Evolutionary conservation across 2,888 invertebrate species (phyloP), one percentile per base, ranked within the genome.

Genomic region (Limnephilus marmoratus): DNA sequence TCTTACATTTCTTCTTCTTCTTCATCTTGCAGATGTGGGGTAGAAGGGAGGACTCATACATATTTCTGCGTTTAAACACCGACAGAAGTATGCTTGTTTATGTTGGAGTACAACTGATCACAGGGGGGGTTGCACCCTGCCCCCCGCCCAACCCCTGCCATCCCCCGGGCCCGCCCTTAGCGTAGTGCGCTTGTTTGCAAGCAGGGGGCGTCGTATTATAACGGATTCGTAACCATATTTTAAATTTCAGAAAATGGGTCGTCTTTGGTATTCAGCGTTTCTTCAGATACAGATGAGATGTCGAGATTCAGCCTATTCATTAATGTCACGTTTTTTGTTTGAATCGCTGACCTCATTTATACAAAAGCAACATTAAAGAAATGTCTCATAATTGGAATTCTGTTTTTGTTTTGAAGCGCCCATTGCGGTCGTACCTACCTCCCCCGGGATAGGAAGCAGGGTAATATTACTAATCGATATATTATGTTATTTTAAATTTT

Each of bases 11-110:
- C 89, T 92, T 89, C 92, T 89, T 91, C 87, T 90, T 92, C 92
- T 92, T 92, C 92, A 68, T 87, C 90, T 90, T 90, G 90, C 90
- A 90, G 81, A 90, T 90, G 68, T 87, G 87, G 87, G 68, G 93
- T 92, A 92, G 94, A 90, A 82, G 91, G 93, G 92, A 94, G 93
- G 92, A 91, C 90, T 92, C 93, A 93, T 93, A 93, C 93, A 93
- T 93, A 93, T 93, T 93, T 93, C 93, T 92, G 93, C 92, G 93
- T 93, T 93, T 93, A 93, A 93, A 92, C 92, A 92, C 93, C 92
- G 93, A 89, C 93, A 93, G 91, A 93, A 93, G 93, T 93, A 92
- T 91, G 93, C 93, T 93, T 93, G 93, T 93, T 93, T 93, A 93
- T 93, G 92, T 91, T 93, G 92, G 91, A 92, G 91, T 93, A 93